Base-by-base conservation (phyloP, 2,888 invertebrate species). In the Hemithea aestivaria region DNA sequence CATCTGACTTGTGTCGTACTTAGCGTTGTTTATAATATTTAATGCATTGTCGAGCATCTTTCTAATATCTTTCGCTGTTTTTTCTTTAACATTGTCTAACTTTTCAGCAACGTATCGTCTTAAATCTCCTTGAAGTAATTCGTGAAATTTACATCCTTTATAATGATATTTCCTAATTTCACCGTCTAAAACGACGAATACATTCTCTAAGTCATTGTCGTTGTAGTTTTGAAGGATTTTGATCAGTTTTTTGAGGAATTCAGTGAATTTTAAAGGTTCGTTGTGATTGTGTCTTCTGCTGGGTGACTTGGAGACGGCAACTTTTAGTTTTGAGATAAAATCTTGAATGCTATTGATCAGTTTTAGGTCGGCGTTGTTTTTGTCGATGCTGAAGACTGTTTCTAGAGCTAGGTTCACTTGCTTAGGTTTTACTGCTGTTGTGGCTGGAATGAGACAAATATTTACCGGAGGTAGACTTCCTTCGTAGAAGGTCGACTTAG, bases 391-490 rank as follows among this genome's bases (percentile, higher is more conserved):
- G 0, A 78, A 32, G 0, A 75, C 62, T 1, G 80, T 80, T 45
- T 80, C 73, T 0, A 80, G 24, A 0, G 66, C 70, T 7, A 78
- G 7, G 8, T 77, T 76, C 0, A 80, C 61, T 9, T 63, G 65
- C 43, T 59, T 61, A 1, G 63, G 51, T 7, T 54, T 53, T 4
- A 51, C 21, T 26, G 40, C 40, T 2, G 33, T 38, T 8, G 35
- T 11, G 1, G 27, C 56, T 61, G 47, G 26, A 52, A 53, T 27
- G 27, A 38, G 40, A 44, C n/a, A n/a, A n/a, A n/a, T n/a, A n/a
- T n/a, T n/a, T n/a, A n/a, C n/a, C n/a, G n/a, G n/a, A n/a, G n/a
- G n/a, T n/a, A n/a, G n/a, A n/a, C n/a, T n/a, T n/a, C n/a, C n/a
- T n/a, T n/a, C n/a, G n/a, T n/a, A n/a, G n/a, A n/a, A n/a, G n/a